A percentile compares a stretch with the other conserved stretches of the same genome.
phyloP scores from a whole-genome alignment of 1,140 invertebrate species.

The Bombus difficillimus region DNA sequence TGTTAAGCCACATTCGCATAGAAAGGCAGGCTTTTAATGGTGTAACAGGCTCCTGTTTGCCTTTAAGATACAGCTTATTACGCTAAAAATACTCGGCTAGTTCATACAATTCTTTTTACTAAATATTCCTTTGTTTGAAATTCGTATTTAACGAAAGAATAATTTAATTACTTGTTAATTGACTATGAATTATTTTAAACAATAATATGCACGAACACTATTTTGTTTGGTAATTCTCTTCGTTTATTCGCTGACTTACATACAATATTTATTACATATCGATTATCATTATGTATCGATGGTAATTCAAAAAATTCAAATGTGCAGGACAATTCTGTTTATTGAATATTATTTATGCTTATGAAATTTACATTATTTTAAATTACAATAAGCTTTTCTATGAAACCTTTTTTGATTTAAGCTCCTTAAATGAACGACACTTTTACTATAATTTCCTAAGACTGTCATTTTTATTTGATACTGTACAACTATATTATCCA shows the following conservation, averaged over 20 bases:
- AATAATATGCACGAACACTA: not conserved
- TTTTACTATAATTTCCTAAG: not conserved
- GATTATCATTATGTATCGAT: too few species aligned
- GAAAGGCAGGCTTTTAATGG: slow-evolving; percentile 14
- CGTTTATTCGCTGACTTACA: not conserved
- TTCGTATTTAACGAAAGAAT: not conserved
- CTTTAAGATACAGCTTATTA: not conserved
- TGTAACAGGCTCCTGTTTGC: not conserved
- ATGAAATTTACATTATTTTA: too few species aligned
- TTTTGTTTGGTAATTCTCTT: not conserved
- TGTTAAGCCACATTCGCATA: slow-evolving; percentile 3
- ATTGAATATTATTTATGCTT: too few species aligned
- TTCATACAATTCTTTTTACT: not conserved
- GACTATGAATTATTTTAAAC: not conserved
- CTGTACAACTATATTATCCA: too few species aligned
- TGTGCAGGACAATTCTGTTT: too few species aligned
- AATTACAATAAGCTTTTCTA: too few species aligned
- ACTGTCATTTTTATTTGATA: not conserved
- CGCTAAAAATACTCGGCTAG: not conserved
- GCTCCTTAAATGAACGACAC: not conserved
- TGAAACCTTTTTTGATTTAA: not conserved
- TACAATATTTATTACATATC: too few species aligned
- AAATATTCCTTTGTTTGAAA: not conserved
- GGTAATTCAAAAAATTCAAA: too few species aligned
- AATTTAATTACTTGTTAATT: not conserved